Conservation (phyloP, 2,888 invertebrate species). For the Digitonthophagus gazella region DNA sequence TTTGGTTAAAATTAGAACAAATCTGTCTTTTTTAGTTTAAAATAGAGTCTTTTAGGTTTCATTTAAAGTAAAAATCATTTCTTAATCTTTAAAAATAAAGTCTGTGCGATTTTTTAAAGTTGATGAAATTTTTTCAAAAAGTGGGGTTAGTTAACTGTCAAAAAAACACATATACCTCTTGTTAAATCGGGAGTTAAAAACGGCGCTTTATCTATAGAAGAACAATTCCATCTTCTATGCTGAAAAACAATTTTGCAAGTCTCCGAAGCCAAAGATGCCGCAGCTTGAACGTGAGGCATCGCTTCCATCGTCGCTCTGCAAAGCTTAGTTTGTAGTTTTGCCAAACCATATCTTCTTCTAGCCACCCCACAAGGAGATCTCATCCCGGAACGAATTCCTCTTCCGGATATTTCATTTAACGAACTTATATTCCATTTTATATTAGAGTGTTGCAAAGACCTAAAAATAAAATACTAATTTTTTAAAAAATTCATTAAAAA, state of each 20-base stretch:
- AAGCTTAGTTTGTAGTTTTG: constrained; percentile 62
- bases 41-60: too few species aligned
- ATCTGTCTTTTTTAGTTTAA: too few species aligned
- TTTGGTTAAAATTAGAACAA: too few species aligned
- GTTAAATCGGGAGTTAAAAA: constrained; percentile 73
- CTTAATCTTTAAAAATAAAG: too few species aligned
- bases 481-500: too few species aligned
- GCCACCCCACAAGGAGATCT: constrained; percentile 47
- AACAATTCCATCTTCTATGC: constrained; percentile 81
- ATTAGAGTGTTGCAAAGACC: constrained; percentile 48
- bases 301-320: constrained; percentile 65
- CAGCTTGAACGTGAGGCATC: constrained; percentile 75
- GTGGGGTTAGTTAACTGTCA: too few species aligned
- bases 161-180: constrained; percentile 64
- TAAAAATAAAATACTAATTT: constrained; percentile 31
- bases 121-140: too few species aligned
- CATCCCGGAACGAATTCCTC: constrained; percentile 45
- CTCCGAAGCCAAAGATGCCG: constrained; percentile 65
- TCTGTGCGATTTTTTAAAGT: too few species aligned
- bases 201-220: constrained; percentile 70
- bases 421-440: constrained; percentile 44
- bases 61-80: too few species aligned
- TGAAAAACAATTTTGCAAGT: constrained; percentile 71
- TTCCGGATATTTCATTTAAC: constrained; percentile 38
- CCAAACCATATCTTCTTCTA: constrained; percentile 52